Percentiles rank a stretch among this genome's conserved stretches.
Conservation (phyloP, 2,113 vertebrate genomes). For the Platichthys stellatus region DNA sequence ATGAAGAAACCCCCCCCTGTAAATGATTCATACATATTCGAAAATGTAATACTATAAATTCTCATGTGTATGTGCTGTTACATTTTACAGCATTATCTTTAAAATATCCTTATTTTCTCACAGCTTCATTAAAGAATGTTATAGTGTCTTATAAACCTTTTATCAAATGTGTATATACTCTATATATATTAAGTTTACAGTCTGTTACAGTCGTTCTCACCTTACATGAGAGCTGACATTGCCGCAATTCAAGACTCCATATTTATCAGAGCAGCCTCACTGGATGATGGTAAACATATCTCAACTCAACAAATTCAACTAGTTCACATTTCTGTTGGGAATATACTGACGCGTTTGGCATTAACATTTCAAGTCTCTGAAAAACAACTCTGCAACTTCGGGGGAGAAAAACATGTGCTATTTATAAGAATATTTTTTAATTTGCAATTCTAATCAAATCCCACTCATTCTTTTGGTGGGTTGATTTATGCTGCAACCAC, state of each 20-base stretch:
- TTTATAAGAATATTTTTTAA: constrained; percentile 73
- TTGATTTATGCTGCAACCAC: constrained; percentile 72
- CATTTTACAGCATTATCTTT: too few relatives aligned
- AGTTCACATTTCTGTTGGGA: constrained; percentile 72
- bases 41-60: too few relatives aligned
- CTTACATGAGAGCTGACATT: not conserved
- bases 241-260: constrained; percentile 1
- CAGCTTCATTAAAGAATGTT: too few relatives aligned
- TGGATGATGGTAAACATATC: constrained; percentile 51
- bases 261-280: constrained; percentile 47
- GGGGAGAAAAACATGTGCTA: constrained; percentile 73
- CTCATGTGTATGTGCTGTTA: too few relatives aligned
- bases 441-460: constrained; percentile 80
- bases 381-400: constrained; percentile 72
- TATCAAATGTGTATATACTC: too few relatives aligned
- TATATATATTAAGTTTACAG: too few relatives aligned
- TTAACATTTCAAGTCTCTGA: constrained; percentile 64
- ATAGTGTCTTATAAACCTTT: too few relatives aligned
- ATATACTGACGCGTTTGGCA: constrained; percentile 67
- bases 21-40: too few relatives aligned
- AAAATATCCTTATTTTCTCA: not conserved
- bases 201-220: not conserved
- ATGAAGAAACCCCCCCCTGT: too few relatives aligned
- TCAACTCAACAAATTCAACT: constrained; percentile 67
- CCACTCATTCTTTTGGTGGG: constrained; percentile 47